Evolutionary conservation across 2,797 vertebrate species (phyloP).

Genomic region (Macropodus opercularis): DNA sequence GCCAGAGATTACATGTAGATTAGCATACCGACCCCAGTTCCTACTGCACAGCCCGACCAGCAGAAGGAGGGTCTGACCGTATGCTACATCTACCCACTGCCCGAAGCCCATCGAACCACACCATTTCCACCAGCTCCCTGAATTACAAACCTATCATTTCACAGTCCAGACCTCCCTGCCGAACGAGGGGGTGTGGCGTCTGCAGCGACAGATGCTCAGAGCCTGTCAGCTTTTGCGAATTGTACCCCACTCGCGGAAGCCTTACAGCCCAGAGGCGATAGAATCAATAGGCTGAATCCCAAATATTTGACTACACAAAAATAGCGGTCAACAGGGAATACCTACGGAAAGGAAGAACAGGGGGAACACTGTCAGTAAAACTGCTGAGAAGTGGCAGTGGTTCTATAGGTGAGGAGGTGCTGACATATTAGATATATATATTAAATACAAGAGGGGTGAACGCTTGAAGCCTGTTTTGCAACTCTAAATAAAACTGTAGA

Average conservation of each 20-base stretch:
- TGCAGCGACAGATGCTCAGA: conserved; percentile 32
- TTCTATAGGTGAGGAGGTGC: conserved; percentile 24
- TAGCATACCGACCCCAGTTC: conserved; percentile 7
- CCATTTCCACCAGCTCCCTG: conserved; percentile 1
- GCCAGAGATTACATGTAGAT: conserved; percentile 36
- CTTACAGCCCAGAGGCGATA: conserved; percentile 28
- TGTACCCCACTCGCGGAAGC: conserved; percentile 24
- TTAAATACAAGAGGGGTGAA: too few species aligned
- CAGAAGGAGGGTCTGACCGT: conserved; percentile 4
- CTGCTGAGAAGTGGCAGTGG: conserved; percentile 29
- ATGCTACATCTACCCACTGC: conserved; percentile 15
- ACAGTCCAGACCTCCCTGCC: conserved; percentile 31
- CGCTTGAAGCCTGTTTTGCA: background rate
- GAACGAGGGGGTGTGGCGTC: conserved; percentile 16
- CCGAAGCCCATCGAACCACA: conserved; percentile 10
- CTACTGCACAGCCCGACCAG: background rate
- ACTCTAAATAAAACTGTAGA: background rate
- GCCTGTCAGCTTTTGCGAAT: conserved; percentile 38
- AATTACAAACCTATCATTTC: conserved; percentile 49
- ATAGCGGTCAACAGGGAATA: conserved; percentile 38
- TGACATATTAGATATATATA: too few species aligned
- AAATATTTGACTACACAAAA: conserved; percentile 59
- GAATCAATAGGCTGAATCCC: conserved; percentile 51
- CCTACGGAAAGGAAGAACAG: conserved; percentile 17
- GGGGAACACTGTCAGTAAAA: conserved; percentile 33